These are phyloP conservation scores for Bovichtus variegatus DNA, from an alignment of 2,797 vertebrate species.

Conservation along the genomic window DNA sequence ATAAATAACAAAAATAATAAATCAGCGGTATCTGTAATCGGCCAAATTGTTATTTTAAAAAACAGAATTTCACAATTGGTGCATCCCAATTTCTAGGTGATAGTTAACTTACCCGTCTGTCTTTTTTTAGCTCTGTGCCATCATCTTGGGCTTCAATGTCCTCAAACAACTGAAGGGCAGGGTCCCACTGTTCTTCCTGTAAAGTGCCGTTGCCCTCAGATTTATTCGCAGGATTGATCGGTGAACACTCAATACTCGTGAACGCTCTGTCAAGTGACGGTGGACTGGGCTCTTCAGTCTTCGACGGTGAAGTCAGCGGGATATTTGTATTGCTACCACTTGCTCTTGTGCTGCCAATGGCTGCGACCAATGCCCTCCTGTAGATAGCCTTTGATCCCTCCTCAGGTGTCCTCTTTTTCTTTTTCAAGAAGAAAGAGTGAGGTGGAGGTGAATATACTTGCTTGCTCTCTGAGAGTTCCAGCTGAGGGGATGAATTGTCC, in stretches of 20 bases:
- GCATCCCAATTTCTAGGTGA: neutral
- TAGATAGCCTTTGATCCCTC: conserved; percentile 79
- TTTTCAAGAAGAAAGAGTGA: conserved; percentile 59
- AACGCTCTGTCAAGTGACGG: neutral
- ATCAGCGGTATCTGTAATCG: no score
- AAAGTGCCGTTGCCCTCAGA: neutral
- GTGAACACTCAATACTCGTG: conserved; percentile 22
- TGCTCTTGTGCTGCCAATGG: conserved; percentile 45
- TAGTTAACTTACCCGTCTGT: conserved; percentile 57
- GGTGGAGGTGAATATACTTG: conserved; percentile 4
- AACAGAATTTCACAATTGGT: no score
- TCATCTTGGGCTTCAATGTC: conserved; percentile 33
- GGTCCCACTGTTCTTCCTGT: conserved; percentile 9
- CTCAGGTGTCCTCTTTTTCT: conserved; percentile 70
- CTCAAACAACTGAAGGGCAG: conserved; percentile 7
- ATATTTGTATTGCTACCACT: neutral
- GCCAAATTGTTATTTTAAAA: no score
- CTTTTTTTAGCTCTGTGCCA: neutral
- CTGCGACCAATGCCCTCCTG: conserved; percentile 74
- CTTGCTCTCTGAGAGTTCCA: conserved; percentile 19
- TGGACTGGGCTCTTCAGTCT: conserved; percentile 18
- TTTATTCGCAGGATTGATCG: neutral
- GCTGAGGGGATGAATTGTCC: conserved; percentile 12
- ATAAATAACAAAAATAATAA: no score
- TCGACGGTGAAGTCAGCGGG: conserved; percentile 1